Conservation (phyloP, 2,888 invertebrate genomes). For the Scaptomyza parva region DNA sequence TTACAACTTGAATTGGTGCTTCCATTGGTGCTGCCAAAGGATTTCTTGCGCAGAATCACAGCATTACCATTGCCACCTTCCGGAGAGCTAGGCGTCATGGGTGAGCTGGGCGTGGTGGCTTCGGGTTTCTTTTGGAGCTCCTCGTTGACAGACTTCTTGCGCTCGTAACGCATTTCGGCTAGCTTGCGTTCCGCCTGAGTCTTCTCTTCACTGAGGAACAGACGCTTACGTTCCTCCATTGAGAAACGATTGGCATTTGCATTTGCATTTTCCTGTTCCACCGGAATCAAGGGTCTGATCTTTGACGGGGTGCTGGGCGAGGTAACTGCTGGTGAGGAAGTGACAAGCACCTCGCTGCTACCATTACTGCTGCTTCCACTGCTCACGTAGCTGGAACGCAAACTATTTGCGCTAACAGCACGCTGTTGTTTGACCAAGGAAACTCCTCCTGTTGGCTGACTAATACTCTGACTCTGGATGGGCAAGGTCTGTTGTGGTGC, state of each 20-base stretch:
- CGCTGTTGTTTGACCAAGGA: conserved; percentile 66
- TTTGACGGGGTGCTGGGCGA: conserved; percentile 59
- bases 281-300: conserved; percentile 5
- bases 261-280: conserved; percentile 7
- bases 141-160: conserved; percentile 80
- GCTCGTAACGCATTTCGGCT: conserved; percentile 78
- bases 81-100: conserved; percentile 30
- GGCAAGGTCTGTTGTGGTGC: conserved; percentile 14
- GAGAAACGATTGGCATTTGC: conserved; percentile 59
- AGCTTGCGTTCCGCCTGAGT: conserved; percentile 76
- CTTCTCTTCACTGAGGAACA: conserved; percentile 82
- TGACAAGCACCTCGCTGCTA: conserved; percentile 48
- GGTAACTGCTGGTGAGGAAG: conserved; percentile 53
- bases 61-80: conserved; percentile 44
- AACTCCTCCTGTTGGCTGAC: conserved; percentile 47
- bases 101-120: conserved; percentile 25
- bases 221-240: conserved; percentile 81
- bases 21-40: conserved; percentile 72
- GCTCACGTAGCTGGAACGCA: conserved; percentile 59
- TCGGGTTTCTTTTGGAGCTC: conserved; percentile 68
- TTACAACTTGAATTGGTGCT: conserved; percentile 14
- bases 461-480: conserved; percentile 52
- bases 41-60: conserved; percentile 84
- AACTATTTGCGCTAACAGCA: conserved; percentile 58
- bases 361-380: conserved; percentile 41